A percentile compares a stretch with the other conserved stretches of the same genome.
Evolutionary conservation across 1,140 invertebrate genomes (phyloP).

Genomic region (Thaumatotibia leucotreta): DNA sequence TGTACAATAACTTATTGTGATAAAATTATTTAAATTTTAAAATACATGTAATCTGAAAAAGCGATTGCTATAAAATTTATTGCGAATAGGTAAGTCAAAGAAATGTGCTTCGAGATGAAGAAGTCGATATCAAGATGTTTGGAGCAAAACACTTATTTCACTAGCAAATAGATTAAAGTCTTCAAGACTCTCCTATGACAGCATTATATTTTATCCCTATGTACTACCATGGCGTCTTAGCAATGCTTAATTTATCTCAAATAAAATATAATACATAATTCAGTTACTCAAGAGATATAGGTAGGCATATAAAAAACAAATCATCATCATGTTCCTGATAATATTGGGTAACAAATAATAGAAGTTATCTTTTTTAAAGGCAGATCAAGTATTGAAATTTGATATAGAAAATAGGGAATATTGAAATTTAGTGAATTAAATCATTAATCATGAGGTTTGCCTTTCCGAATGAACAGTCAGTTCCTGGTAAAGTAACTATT

Average conservation of each 20-base stretch:
- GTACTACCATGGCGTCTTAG: background rate
- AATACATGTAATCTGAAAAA: conserved; percentile 2
- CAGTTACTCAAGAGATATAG: no score
- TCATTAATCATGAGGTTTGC: no score
- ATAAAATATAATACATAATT: background rate
- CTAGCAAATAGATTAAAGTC: conserved; percentile 4
- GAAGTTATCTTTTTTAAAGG: no score
- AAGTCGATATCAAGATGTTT: background rate
- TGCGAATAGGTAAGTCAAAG: background rate
- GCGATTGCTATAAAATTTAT: background rate
- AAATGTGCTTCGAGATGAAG: background rate
- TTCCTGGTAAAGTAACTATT: no score
- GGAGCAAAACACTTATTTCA: conserved; percentile 9
- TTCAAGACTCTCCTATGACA: conserved; percentile 14
- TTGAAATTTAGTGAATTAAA: no score
- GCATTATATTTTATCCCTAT: background rate
- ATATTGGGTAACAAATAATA: no score
- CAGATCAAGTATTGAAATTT: no score
- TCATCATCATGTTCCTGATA: no score
- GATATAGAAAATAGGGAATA: no score
- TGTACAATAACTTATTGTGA: conserved; percentile 7
- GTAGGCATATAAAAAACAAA: no score
- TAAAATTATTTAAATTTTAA: background rate
- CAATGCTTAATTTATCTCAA: background rate
- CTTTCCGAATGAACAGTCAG: no score